These are phyloP conservation scores for Caenorhabditis sp. DNA, from an alignment of 2,888 invertebrate genomes.

Conservation along the genomic window DNA sequence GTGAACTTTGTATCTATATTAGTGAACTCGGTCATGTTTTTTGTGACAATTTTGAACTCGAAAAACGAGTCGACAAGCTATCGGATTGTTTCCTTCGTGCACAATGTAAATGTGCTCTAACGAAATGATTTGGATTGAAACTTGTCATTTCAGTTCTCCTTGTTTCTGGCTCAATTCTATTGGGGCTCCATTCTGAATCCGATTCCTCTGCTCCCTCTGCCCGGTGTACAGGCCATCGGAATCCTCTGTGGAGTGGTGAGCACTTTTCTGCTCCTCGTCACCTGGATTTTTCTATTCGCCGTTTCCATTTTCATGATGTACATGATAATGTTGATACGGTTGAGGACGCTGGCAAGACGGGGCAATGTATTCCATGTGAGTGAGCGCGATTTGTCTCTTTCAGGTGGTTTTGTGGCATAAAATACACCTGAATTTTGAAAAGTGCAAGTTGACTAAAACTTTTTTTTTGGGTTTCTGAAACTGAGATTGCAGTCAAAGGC, in stretches of 20 bases:
- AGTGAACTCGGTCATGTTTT: slow-evolving; percentile 20
- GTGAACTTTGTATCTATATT: slow-evolving; percentile 13
- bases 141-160: slow-evolving; percentile 26
- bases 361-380: slow-evolving; percentile 29
- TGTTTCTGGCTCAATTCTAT: slow-evolving; percentile 46
- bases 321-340: slow-evolving; percentile 39
- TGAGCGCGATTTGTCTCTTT: too few species aligned
- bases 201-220: slow-evolving; percentile 35
- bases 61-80: slow-evolving; percentile 32
- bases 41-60: slow-evolving; percentile 29
- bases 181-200: slow-evolving; percentile 47
- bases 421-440: not conserved
- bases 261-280: slow-evolving; percentile 28
- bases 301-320: slow-evolving; percentile 49
- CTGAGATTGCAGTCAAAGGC: too few species aligned
- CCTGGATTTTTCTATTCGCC: slow-evolving; percentile 41
- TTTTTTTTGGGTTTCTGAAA: too few species aligned
- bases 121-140: not conserved
- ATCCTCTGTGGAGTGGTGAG: slow-evolving; percentile 1
- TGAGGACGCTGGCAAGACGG: slow-evolving; percentile 32
- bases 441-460: too few species aligned
- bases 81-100: slow-evolving; percentile 25
- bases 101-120: slow-evolving; percentile 20
- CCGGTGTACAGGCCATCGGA: slow-evolving; percentile 34
- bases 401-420: not conserved